phyloP scores from a whole-genome alignment of 2,113 vertebrate species.

The Dasyprocta punctata region DNA sequence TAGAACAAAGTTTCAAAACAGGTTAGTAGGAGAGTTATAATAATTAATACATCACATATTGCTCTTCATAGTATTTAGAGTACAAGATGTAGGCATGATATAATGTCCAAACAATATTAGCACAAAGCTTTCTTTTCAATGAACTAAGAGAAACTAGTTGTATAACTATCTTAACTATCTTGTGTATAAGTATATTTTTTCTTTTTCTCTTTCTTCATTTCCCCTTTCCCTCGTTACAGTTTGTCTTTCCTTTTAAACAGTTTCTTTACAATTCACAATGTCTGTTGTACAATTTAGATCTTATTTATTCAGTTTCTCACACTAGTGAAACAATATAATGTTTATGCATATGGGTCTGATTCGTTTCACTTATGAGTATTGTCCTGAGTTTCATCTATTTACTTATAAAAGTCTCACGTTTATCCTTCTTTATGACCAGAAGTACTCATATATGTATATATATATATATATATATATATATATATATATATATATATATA shows the following conservation, averaged over 20 bases:
- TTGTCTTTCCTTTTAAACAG: not conserved
- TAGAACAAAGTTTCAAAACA: not conserved
- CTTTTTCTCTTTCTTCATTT: not conserved
- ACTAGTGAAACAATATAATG: not conserved
- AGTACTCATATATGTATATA: not conserved
- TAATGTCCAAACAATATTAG: not conserved
- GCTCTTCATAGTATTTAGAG: not conserved
- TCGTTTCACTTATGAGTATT: not conserved
- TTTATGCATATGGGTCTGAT: not conserved
- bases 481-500: too few relatives aligned
- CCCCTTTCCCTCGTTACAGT: not conserved
- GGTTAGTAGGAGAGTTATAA: not conserved
- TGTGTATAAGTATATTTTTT: not conserved
- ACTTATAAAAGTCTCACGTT: not conserved
- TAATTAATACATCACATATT: not conserved
- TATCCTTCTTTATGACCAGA: not conserved
- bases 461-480: too few relatives aligned
- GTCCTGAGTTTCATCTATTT: not conserved
- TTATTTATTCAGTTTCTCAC: not conserved
- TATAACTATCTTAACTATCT: not conserved
- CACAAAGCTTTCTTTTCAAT: not conserved
- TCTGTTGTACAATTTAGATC: not conserved
- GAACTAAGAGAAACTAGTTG: not conserved
- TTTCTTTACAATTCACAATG: not conserved
- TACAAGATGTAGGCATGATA: not conserved